Base-by-base conservation (phyloP, 2,797 vertebrate genomes). In the Natrix natrix region DNA sequence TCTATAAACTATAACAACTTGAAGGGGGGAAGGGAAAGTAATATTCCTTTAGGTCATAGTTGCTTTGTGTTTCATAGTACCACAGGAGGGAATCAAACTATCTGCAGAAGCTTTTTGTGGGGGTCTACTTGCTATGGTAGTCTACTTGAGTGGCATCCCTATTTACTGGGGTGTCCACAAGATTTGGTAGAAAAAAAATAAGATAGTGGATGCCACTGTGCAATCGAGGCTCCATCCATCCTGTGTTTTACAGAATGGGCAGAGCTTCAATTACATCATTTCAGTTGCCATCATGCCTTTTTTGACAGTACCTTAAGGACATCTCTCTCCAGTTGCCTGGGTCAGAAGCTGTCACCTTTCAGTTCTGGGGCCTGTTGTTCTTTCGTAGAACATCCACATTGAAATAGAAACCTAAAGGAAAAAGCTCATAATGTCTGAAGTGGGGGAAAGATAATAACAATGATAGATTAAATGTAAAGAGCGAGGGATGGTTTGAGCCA, bases 401-500 rank as follows among this genome's bases (percentile, higher is more conserved):
- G n/a, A 87, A 91, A 91, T 32, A 32, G 55, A 89, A 91, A 56
- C 54, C 55, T 32, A 28, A 57, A 89, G 93, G 91, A 28, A 93
- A 95, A 95, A 91, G 16, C n/a, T 52, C 69, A 26, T 37, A 59
- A 43, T 37, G 13, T 8, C 0, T 0, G 94, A 52, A 56, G 24
- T 56, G 24, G 69, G 89, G 59, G 56, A 91, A 55, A 48, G 14
- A 91, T 78, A 14, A 37, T 60, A 94, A 92, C 2, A 55, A 92
- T 87, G 69, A 89, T n/a, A 91, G 59, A 89, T 91, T 86, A 95
- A 94, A 74, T 57, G 63, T 87, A 96, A 95, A 95, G 48, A 96
- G 93, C 93, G 91, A 94, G 93, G 90, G 95, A 93, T 90, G 66
- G 61, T 17, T 93, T 91, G 92, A 92, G 96, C 94, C 93, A 96